These are phyloP conservation scores for Caenorhabditis elegans DNA, from an alignment of 1,140 invertebrate species.

Conservation along the genomic window WBcel235 BX284604.4:12580501-12581000, in stretches of 20 bases:
- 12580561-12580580: conserved; percentile 1
- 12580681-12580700: conserved; percentile 4
- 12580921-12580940: too few relatives aligned
- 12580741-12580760: neutral
- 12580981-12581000: neutral
- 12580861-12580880: neutral
- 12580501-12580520: conserved; percentile 12
- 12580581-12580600: neutral
- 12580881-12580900: conserved; percentile 1
- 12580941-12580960: too few relatives aligned
- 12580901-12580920: conserved; percentile 4
- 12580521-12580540: neutral
- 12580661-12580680: conserved; percentile 3
- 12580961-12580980: too few relatives aligned
- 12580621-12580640: too few relatives aligned
- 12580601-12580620: neutral
- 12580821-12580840: neutral
- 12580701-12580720: neutral
- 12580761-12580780: neutral
- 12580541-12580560: neutral
- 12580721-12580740: conserved; percentile 8
- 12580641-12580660: too few relatives aligned
- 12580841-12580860: neutral
- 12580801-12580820: neutral
- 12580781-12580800: too few relatives aligned